phyloP scores from a whole-genome alignment of 2,888 invertebrate species.

The Emmelina monodactyla region DNA sequence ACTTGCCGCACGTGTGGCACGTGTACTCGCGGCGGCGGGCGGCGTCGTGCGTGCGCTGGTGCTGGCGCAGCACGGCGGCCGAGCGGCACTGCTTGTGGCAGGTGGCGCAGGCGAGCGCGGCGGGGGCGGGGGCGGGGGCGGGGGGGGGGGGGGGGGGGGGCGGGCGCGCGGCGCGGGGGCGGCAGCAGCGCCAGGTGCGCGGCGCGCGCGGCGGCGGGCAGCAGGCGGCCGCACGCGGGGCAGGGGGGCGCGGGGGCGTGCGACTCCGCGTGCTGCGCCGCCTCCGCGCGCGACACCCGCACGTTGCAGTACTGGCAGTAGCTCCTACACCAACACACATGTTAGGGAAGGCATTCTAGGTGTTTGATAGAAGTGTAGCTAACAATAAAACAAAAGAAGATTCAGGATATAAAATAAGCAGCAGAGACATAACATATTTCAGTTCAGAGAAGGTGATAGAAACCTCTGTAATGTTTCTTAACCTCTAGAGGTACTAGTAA shows the following conservation, averaged over 20 bases:
- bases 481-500: no score
- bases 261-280: constrained; percentile 10
- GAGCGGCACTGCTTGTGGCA: constrained; percentile 25
- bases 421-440: no score
- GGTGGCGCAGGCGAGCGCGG: constrained; percentile 42
- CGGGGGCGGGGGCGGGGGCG: constrained; percentile 24
- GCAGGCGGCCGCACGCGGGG: constrained; percentile 13
- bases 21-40: constrained; percentile 19
- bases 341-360: no score
- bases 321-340: no score
- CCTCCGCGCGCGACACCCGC: constrained; percentile 1
- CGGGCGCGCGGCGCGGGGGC: constrained; percentile 7
- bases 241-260: constrained; percentile 11
- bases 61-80: constrained; percentile 7
- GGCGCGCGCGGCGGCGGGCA: constrained; percentile 21
- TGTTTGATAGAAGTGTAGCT: no score
- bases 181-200: constrained; percentile 7
- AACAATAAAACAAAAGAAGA: no score
- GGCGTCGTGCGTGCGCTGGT: constrained; percentile 16
- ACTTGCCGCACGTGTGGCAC: constrained; percentile 17
- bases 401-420: no score
- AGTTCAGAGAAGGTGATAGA: no score
- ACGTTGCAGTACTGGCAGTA: constrained; percentile 20
- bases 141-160: constrained; percentile 11
- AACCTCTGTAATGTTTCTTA: no score